Percentiles rank a stretch among this genome's conserved stretches.
phyloP scores from a whole-genome alignment of 2,797 vertebrate species.

The Podarcis lilfordi region DNA sequence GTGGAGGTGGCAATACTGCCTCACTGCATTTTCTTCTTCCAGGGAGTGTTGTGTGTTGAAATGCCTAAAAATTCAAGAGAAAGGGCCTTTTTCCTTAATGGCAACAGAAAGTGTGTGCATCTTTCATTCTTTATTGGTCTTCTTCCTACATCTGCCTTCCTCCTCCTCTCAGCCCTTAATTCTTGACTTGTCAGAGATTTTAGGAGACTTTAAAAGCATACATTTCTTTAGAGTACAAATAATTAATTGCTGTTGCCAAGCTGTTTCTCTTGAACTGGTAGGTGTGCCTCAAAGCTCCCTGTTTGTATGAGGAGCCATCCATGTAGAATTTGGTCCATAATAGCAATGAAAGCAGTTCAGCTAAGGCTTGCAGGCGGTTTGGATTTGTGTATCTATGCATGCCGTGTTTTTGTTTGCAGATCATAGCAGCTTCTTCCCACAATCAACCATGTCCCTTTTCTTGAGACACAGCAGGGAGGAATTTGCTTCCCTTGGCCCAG shows the following conservation, averaged over 20 bases:
- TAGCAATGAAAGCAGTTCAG: conserved; percentile 81
- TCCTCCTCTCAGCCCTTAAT: background rate
- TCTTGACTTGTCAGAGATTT: background rate
- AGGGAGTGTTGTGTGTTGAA: conserved; percentile 40
- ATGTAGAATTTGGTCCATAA: conserved; percentile 75
- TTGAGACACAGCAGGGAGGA: background rate
- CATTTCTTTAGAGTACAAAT: too few relatives aligned
- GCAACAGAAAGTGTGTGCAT: conserved; percentile 39
- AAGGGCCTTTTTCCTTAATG: conserved; percentile 33
- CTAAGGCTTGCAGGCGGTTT: conserved; percentile 79
- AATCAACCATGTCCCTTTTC: background rate
- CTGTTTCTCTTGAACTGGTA: conserved; percentile 84
- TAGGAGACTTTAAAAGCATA: too few relatives aligned
- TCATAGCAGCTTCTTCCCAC: conserved; percentile 47
- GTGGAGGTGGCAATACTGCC: background rate
- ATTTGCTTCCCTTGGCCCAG: background rate
- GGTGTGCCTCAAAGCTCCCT: conserved; percentile 81
- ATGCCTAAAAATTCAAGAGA: conserved; percentile 56
- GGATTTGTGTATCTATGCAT: conserved; percentile 55
- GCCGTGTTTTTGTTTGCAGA: conserved; percentile 73
- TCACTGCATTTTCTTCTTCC: conserved; percentile 55
- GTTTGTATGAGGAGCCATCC: conserved; percentile 80
- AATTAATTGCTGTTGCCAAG: conserved; percentile 78
- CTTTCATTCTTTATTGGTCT: background rate
- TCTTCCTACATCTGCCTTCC: background rate